These are phyloP conservation scores for Prionace glauca DNA, from an alignment of 2,797 vertebrate genomes.

Conservation along the genomic window DNA sequence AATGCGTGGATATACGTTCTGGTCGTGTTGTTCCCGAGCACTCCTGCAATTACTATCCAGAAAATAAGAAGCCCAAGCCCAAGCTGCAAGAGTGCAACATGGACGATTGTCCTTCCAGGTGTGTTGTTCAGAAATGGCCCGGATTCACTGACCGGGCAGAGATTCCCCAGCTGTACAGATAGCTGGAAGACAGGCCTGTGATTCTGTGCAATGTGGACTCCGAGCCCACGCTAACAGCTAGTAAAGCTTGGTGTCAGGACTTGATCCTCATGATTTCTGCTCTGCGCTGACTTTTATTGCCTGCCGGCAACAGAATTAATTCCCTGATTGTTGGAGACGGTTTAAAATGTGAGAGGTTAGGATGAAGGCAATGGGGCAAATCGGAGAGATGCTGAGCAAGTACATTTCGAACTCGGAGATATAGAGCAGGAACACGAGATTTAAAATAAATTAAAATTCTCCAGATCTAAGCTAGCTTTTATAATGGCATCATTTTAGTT, in stretches of 20 bases:
- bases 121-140: conserved; percentile 39
- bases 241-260: background rate
- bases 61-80: conserved; percentile 89
- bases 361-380: background rate
- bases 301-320: background rate
- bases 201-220: background rate
- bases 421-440: background rate
- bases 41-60: conserved; percentile 77
- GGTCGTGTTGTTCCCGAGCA: conserved; percentile 74
- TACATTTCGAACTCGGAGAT: background rate
- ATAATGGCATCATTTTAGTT: conserved; percentile 4
- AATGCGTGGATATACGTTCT: conserved; percentile 75
- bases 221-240: background rate
- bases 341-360: conserved; percentile 12
- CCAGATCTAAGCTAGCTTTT: conserved; percentile 6
- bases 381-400: background rate
- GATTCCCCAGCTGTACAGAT: background rate
- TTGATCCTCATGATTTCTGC: background rate
- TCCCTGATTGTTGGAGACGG: background rate
- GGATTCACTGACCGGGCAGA: background rate
- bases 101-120: conserved; percentile 87
- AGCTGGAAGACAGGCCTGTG: background rate
- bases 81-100: conserved; percentile 86
- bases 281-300: conserved; percentile 15
- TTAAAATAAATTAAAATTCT: conserved; percentile 24